Evolutionary conservation across 2,888 invertebrate species (phyloP), one percentile per base, ranked within the genome.

Genomic region (Clepsis dumicolana): DNA sequence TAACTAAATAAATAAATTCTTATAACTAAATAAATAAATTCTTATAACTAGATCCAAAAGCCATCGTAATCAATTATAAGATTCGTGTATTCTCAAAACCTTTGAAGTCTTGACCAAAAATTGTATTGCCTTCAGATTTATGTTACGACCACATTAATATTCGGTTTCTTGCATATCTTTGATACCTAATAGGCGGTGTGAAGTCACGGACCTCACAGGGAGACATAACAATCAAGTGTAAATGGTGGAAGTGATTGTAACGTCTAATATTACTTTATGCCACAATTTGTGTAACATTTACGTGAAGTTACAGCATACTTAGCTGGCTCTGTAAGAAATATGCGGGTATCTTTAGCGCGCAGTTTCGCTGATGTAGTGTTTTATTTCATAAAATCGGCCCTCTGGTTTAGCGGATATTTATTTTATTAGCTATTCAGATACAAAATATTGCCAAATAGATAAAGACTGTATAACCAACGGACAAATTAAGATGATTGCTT

Each of bases 91-190:
- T 54, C 18, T 12, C 27, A 44, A 57, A 50, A 50, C 38, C 50
- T 67, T 67, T 67, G 62, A 67, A 38, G 56, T 63, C 62, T 62
- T 62, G 48, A 48, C 48, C 27, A 63, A 44, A 50, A 50, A 24
- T 41, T 41, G 62, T 63, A 67, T 63, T 63, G 27, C 62, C 24
- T 21, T 48, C 38, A 59, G 68, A 68, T 68, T 68, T 68, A 68
- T 68, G 57, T 59, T 57, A 68, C 59, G 68, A 59, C 24, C 29
- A 38, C n/a, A 29, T 50, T 53, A 21, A 48, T 48, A 48, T 62
- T 56, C 52, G 10, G 41, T 52, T n/a, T 57, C 29, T 67, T 38
- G 66, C 56, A 56, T 56, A 50, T 68, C 52, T 41, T 41, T 44
- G 67, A 57, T 68, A 64, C 57, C 29, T 56, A 56, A 62, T 57